Conservation (phyloP, 2,888 invertebrate species). For the Brachyptera risi region DNA sequence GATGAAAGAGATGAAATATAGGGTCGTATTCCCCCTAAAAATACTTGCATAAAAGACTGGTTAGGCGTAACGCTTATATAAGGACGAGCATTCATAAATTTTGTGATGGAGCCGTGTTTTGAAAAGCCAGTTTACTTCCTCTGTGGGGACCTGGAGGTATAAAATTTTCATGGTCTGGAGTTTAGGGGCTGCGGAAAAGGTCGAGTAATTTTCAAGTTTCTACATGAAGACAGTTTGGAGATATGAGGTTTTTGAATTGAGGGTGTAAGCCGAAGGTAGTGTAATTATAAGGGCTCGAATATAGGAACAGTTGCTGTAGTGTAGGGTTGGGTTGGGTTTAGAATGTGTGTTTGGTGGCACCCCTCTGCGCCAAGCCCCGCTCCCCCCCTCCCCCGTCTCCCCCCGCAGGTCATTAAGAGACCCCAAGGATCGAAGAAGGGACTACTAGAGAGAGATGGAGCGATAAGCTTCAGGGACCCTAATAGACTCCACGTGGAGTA, state of each 20-base stretch:
- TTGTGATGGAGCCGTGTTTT: slow-evolving; percentile 12
- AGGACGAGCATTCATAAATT: slow-evolving; percentile 20
- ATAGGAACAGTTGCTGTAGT: slow-evolving; percentile 16
- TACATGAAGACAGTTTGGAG: slow-evolving; percentile 18
- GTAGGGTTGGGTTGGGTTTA: slow-evolving; percentile 5
- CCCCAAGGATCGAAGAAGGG: slow-evolving; percentile 22
- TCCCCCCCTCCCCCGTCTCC: not conserved
- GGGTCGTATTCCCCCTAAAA: slow-evolving; percentile 13
- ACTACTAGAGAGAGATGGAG: slow-evolving; percentile 13
- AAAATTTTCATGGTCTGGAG: slow-evolving; percentile 16
- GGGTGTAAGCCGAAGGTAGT: slow-evolving; percentile 22
- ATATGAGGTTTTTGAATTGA: slow-evolving; percentile 19
- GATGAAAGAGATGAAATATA: slow-evolving; percentile 10
- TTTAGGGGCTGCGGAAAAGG: slow-evolving; percentile 21
- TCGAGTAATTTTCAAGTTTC: slow-evolving; percentile 21
- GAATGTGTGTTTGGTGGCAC: slow-evolving; percentile 21
- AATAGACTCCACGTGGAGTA: slow-evolving; percentile 29
- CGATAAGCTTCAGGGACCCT: slow-evolving; percentile 12
- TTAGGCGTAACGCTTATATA: slow-evolving; percentile 18
- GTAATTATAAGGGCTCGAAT: slow-evolving; percentile 20
- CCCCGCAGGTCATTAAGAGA: slow-evolving; percentile 19
- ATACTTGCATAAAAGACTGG: slow-evolving; percentile 21
- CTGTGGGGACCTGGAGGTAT: slow-evolving; percentile 2
- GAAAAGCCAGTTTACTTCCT: slow-evolving; percentile 18
- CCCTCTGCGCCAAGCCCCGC: slow-evolving; percentile 6